phyloP scores from a whole-genome alignment of 1,140 invertebrate genomes.

The Odontomachus brunneus region DNA sequence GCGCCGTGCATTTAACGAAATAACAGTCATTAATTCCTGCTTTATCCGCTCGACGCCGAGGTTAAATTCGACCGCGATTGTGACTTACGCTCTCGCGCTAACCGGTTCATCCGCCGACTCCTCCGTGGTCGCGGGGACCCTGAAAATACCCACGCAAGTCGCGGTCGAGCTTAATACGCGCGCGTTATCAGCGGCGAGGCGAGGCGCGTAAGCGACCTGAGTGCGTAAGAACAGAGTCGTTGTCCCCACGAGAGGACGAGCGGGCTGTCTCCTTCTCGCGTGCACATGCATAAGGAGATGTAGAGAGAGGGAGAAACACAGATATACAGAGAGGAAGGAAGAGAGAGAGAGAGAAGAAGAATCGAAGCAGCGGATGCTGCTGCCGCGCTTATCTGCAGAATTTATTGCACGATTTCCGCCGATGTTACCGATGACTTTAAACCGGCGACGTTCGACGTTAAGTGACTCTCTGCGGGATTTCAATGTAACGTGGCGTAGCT shows the following conservation, averaged over 20 bases:
- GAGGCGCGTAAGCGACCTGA: no score
- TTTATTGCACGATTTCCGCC: constrained; percentile 70
- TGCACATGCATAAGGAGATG: constrained; percentile 24
- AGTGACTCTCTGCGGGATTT: constrained; percentile 72
- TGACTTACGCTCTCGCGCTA: neutral
- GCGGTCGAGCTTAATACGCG: neutral
- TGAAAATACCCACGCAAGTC: constrained; percentile 18
- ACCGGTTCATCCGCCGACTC: constrained; percentile 35
- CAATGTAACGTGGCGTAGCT: constrained; percentile 70
- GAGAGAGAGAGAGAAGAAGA: neutral
- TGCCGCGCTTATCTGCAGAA: constrained; percentile 64
- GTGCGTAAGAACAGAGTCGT: constrained; percentile 36
- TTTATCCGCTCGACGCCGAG: neutral
- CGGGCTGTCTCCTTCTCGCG: constrained; percentile 60
- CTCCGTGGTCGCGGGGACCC: neutral
- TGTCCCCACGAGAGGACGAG: constrained; percentile 45
- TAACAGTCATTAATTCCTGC: neutral
- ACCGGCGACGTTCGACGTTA: constrained; percentile 69
- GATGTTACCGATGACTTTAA: constrained; percentile 64
- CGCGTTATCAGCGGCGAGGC: constrained; percentile 33
- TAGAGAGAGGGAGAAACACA: neutral
- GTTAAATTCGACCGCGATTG: constrained; percentile 4
- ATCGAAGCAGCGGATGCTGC: constrained; percentile 45
- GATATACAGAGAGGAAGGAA: neutral
- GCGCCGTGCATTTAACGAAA: no score